Percentiles rank a stretch among this genome's conserved stretches.
Evolutionary conservation across 2,888 invertebrate species (phyloP).

Genomic region (Leistus spinibarbis): DNA sequence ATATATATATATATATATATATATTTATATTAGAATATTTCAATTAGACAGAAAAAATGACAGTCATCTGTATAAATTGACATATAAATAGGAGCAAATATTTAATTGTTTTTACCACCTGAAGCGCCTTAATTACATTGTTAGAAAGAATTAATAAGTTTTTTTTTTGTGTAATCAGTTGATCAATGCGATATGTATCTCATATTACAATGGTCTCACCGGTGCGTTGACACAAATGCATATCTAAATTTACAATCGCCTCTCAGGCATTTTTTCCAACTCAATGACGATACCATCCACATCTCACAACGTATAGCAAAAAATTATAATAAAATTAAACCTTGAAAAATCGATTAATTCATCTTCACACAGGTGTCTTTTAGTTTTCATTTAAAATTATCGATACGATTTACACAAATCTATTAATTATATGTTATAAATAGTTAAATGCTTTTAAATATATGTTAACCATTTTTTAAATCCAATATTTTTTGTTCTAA

Average conservation of each 20-base stretch:
- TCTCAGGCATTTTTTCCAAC: not conserved
- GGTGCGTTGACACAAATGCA: not conserved
- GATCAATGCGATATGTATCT: not conserved
- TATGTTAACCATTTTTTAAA: not conserved
- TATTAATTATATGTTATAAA: not conserved
- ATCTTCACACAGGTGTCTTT: too few relatives aligned
- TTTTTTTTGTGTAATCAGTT: not conserved
- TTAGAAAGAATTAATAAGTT: not conserved
- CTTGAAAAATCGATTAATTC: not conserved
- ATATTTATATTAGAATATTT: too few relatives aligned
- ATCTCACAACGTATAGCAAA: too few relatives aligned
- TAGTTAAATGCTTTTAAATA: not conserved
- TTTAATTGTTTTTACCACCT: not conserved
- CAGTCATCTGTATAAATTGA: too few relatives aligned
- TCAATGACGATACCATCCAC: not conserved
- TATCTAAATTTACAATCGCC: not conserved
- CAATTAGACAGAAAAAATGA: too few relatives aligned
- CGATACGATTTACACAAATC: not conserved
- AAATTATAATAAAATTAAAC: not conserved
- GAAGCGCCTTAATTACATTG: not conserved
- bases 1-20: too few relatives aligned
- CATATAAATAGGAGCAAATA: not conserved
- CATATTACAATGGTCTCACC: not conserved
- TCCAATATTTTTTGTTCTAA: not conserved
- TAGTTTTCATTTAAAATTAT: too few relatives aligned